Evolutionary conservation across 92 coral and sea anemone species (phyloP).

Genomic region (Heliopora coerulea): DNA sequence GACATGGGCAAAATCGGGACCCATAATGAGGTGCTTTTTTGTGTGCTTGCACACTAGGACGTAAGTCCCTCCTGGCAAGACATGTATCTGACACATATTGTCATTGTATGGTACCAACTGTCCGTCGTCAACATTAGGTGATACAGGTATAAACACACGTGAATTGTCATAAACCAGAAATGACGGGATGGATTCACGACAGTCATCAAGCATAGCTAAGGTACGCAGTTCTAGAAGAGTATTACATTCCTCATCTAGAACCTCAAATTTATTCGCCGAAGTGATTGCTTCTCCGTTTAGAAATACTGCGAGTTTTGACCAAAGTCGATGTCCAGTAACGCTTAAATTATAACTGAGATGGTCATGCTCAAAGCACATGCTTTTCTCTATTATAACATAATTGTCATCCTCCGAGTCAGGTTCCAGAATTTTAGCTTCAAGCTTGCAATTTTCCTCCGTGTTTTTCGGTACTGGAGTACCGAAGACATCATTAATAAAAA

Average conservation of each 20-base stretch:
- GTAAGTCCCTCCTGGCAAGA: background rate
- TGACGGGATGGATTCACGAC: background rate
- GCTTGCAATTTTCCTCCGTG: background rate
- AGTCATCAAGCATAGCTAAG: background rate
- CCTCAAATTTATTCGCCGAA: slow-evolving; percentile 10
- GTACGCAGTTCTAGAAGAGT: background rate
- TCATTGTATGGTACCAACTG: slow-evolving; percentile 26
- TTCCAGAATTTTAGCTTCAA: slow-evolving; percentile 6
- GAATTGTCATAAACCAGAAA: background rate
- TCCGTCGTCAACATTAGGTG: slow-evolving; percentile 21
- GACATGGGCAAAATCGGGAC: slow-evolving; percentile 51
- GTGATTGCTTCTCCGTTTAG: slow-evolving; percentile 6
- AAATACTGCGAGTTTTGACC: slow-evolving; percentile 19
- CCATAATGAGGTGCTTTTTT: slow-evolving; percentile 19
- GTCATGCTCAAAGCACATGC: background rate
- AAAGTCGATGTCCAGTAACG: slow-evolving; percentile 7
- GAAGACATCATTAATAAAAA: slow-evolving; percentile 26
- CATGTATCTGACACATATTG: background rate
- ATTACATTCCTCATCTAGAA: slow-evolving; percentile 3
- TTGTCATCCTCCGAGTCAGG: too few species aligned
- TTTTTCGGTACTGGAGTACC: slow-evolving; percentile 15
- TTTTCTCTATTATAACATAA: background rate
- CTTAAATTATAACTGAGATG: slow-evolving; percentile 28
- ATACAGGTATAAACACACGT: slow-evolving; percentile 6
- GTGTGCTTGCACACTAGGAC: slow-evolving; percentile 11